Evolutionary conservation across 2,113 vertebrate genomes (phyloP), one percentile per base, ranked within the genome.

Genomic region (Oncorhynchus gorbuscha): DNA sequence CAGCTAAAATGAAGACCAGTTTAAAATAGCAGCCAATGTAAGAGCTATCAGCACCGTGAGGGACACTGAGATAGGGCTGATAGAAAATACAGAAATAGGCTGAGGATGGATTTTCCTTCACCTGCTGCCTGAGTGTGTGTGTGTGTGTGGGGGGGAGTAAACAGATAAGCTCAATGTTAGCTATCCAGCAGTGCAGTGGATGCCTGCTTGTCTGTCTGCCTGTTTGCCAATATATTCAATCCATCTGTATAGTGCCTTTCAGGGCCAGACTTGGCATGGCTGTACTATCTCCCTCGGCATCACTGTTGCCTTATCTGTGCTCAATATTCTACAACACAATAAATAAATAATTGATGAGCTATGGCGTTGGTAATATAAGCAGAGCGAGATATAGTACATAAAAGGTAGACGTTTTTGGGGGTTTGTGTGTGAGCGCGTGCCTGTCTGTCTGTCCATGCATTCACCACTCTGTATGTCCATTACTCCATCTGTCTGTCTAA

Each of bases 41-140:
- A 45, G 39, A 45, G 39, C 39, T 45, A 45, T 3, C 39, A 9
- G 39, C 39, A 11, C 8, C 9, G 9, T 12, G 39, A 45, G 39
- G 39, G 39, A 45, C 9, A 45, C 39, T 45, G 39, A 45, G 74
- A 51, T 80, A 83, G 62, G 79, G 75, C 79, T 79, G 73, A 81
- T 78, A 84, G 74, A 85, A 89, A 85, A 87, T 77, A 81, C 73
- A 55, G 51, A 55, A 55, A 55, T 55, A 55, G 80, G 76, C 81
- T 82, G 85, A 79, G 75, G 73, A 81, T 79, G 83, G 83, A 88
- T 91, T 86, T 88, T 65, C 80, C 81, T 86, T 88, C 69, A 77
- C 81, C 77, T 76, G 73, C 79, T 86, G 79, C 76, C 76, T 84
- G 83, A 88, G 79, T 83, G 79, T 28, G 28, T 28, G 26, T 28